Evolutionary conservation across 2,888 invertebrate species (phyloP), one percentile per base, ranked within the genome.

Genomic region (Boloria euphrosyne): DNA sequence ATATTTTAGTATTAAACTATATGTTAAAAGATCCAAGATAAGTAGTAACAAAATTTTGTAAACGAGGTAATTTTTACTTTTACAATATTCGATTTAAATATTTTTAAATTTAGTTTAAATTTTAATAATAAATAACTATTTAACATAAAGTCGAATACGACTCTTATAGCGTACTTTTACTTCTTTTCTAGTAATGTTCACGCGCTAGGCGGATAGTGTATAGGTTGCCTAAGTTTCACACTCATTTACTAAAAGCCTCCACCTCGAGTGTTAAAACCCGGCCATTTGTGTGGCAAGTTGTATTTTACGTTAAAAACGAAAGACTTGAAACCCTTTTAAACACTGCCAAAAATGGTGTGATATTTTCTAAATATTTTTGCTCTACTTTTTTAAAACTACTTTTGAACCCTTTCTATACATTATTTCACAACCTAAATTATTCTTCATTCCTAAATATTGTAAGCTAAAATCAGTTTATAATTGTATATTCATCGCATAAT

Each of bases 171-270:
- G 22, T 46, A 22, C n/a, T 27, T 22, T 46, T 13, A 57, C 14
- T 47, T 38, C 27, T 31, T 59, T 17, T 31, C 47, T 59, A 16
- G 14, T 47, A 59, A 59, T 31, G 31, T 7, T 16, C 17, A 49
- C 4, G 22, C 4, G 31, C 47, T 58, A 17, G n/a, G n/a, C n/a
- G n/a, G n/a, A n/a, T n/a, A n/a, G 17, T 49, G 49, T 17, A 17
- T 47, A 16, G 31, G 31, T 59, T 47, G 49, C 59, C 59, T 81
- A 79, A 82, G 79, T 82, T 69, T 70, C 83, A 79, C 84, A 83
- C 83, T 88, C 88, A 88, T 88, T 87, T 88, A 82, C 84, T 86
- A 86, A 88, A 88, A 89, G 87, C 85, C 76, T 76, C 77, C 65
- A 77, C 75, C 75, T 84, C 80, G 83, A 86, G 85, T 83, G 84